Evolutionary conservation across 2,797 vertebrate genomes (phyloP).

Genomic region (Chelon labrosus): DNA sequence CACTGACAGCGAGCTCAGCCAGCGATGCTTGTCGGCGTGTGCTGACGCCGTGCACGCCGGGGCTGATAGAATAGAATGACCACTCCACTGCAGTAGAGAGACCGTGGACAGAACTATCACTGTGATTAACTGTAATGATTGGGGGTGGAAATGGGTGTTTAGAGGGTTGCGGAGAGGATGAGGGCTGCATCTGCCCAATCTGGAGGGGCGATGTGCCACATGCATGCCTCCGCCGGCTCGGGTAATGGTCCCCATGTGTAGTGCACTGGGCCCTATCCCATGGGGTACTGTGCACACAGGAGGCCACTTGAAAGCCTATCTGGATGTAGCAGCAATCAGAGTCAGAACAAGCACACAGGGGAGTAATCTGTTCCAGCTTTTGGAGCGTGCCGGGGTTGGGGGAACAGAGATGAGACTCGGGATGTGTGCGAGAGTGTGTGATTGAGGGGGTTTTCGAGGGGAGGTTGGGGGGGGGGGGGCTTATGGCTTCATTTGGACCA

Average conservation of each 20-base stretch:
- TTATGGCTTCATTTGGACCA: conserved; percentile 73
- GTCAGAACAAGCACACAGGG: conserved; percentile 81
- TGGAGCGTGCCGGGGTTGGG: conserved; percentile 74
- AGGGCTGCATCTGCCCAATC: conserved; percentile 67
- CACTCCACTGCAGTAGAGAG: conserved; percentile 70
- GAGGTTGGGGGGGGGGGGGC: conserved; percentile 4
- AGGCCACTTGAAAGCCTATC: conserved; percentile 86
- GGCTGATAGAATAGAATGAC: conserved; percentile 72
- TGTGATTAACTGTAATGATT: conserved; percentile 82
- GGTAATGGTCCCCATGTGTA: conserved; percentile 87
- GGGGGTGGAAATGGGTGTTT: conserved; percentile 78
- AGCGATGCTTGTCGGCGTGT: conserved; percentile 41
- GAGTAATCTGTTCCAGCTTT: conserved; percentile 87
- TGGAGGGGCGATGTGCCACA: conserved; percentile 64
- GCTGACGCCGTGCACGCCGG: conserved; percentile 19
- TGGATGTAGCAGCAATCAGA: conserved; percentile 85
- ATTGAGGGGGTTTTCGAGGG: conserved; percentile 5
- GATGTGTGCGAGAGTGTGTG: conserved; percentile 25
- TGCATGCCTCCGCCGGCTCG: conserved; percentile 58
- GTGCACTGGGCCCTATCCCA: conserved; percentile 75
- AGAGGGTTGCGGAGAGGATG: conserved; percentile 77
- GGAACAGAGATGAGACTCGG: conserved; percentile 59
- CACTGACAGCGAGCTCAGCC: conserved; percentile 51
- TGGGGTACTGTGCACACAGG: conserved; percentile 77
- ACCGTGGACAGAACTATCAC: conserved; percentile 74